Base-by-base conservation (phyloP, 2,888 invertebrate genomes). In the Lochmaea crataegi region DNA sequence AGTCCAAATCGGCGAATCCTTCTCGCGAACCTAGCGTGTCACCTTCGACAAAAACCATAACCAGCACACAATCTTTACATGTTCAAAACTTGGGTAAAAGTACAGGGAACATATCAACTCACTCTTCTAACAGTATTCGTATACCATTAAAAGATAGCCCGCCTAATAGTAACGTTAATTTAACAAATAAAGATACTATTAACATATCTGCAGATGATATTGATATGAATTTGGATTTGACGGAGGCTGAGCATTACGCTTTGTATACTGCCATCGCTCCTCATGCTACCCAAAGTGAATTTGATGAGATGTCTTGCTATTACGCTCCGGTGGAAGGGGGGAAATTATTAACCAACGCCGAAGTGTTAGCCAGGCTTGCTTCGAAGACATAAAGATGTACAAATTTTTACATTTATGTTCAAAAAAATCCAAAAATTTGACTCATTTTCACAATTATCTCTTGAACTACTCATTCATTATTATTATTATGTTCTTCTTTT, bases 211-310 rank as follows among this genome's bases (percentile, higher is more conserved):
- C 79, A 57, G 81, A 83, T 12, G 81, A 79, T 42, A 74, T 80
- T 6, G 83, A 84, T 63, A 80, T 85, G 57, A 90, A 91, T 72
- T 85, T 93, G 58, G 95, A 94, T 79, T 86, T 96, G 42, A 95
- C 95, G 0, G 95, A 96, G 79, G 96, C 95, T 0, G 96, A 96
- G 82, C 94, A 96, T 83, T 96, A 94, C 85, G 96, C 96, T 45
- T 86, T 96, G 73, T 96, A 96, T 80, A 96, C 95, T 81, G 92
- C 94, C 68, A 91, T 95, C 84, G 95, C 96, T 12, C 96, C 96
- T 1, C 93, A 92, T 83, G 96, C 96, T 22, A 95, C 95, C 0
- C 92, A 90, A 38, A 96, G 95, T 11, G 96, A 96, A 85, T 96
- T 96, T 83, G 96, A 96, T 79, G 96, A 96, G 81, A 92, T 92